Conservation (phyloP, 2,797 vertebrate species). For the Brotula barbata region DNA sequence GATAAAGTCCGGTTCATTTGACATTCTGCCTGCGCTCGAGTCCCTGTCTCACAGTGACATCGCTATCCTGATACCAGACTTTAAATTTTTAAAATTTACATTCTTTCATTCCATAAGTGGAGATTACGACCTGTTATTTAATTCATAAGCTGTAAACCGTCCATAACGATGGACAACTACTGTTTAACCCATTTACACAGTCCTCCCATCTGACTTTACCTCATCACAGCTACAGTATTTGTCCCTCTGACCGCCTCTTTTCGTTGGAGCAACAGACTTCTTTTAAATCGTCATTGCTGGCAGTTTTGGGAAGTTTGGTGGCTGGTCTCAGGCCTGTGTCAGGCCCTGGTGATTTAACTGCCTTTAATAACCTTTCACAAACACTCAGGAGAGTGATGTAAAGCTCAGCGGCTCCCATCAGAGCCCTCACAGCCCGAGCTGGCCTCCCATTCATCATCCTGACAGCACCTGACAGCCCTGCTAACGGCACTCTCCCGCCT, state of each 20-base stretch:
- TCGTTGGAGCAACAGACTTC: constrained; percentile 14
- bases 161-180: no score
- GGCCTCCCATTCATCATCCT: constrained; percentile 76
- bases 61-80: no score
- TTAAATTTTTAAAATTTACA: no score
- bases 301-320: constrained; percentile 56
- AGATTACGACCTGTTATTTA: no score
- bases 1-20: no score
- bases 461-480: constrained; percentile 69
- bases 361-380: constrained; percentile 83
- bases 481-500: constrained; percentile 45
- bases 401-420: constrained; percentile 74
- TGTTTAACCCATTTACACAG: no score
- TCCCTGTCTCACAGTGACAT: no score
- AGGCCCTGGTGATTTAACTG: constrained; percentile 70
- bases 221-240: no score
- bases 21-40: no score
- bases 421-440: constrained; percentile 66
- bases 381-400: constrained; percentile 76
- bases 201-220: no score
- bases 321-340: constrained; percentile 42
- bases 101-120: no score
- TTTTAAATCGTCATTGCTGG: constrained; percentile 23
- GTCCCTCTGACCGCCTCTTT: not conserved
- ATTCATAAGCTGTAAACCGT: no score